Percentiles rank a stretch among this genome's conserved stretches.
phyloP scores from a whole-genome alignment of 2,797 vertebrate genomes.

The Sebastes cheni region DNA sequence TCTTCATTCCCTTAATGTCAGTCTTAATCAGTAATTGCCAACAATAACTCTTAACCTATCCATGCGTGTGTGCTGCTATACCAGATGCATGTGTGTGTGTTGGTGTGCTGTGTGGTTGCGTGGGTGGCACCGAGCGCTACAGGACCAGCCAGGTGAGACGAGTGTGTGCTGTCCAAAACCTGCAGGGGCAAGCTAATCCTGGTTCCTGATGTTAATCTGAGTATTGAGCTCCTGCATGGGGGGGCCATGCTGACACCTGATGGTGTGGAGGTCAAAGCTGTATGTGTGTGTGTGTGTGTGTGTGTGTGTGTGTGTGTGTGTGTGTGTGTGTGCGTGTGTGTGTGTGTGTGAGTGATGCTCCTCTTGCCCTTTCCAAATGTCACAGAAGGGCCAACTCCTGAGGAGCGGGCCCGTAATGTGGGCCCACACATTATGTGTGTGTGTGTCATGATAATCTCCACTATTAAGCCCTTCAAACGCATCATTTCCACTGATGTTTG shows the following conservation, averaged over 20 bases:
- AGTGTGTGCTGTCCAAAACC: slow-evolving; percentile 72
- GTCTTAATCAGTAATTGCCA: slow-evolving; percentile 9
- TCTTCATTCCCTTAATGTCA: slow-evolving; percentile 1
- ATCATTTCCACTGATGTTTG: slow-evolving; percentile 35
- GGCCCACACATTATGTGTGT: slow-evolving; percentile 39
- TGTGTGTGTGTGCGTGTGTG: slow-evolving; percentile 40
- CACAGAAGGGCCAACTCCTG: slow-evolving; percentile 75
- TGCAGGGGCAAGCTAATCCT: slow-evolving; percentile 69
- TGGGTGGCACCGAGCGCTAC: slow-evolving; percentile 38
- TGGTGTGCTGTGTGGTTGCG: slow-evolving; percentile 25
- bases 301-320: slow-evolving; percentile 17
- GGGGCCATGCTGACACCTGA: slow-evolving; percentile 74
- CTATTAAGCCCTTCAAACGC: slow-evolving; percentile 55
- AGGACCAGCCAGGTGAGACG: slow-evolving; percentile 62
- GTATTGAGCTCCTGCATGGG: slow-evolving; percentile 68
- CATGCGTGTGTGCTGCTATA: background rate
- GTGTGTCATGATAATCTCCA: slow-evolving; percentile 46
- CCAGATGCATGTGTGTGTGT: background rate
- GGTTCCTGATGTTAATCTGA: slow-evolving; percentile 75
- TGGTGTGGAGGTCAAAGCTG: slow-evolving; percentile 74
- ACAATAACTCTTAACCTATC: slow-evolving; percentile 18
- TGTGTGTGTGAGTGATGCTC: slow-evolving; percentile 53
- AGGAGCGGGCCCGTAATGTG: slow-evolving; percentile 60
- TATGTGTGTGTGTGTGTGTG: slow-evolving; percentile 34
- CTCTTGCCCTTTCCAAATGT: slow-evolving; percentile 80